Evolutionary conservation across 2,113 vertebrate genomes (phyloP), one percentile per base, ranked within the genome.

Genomic region (Poeciliopsis prolifica): DNA sequence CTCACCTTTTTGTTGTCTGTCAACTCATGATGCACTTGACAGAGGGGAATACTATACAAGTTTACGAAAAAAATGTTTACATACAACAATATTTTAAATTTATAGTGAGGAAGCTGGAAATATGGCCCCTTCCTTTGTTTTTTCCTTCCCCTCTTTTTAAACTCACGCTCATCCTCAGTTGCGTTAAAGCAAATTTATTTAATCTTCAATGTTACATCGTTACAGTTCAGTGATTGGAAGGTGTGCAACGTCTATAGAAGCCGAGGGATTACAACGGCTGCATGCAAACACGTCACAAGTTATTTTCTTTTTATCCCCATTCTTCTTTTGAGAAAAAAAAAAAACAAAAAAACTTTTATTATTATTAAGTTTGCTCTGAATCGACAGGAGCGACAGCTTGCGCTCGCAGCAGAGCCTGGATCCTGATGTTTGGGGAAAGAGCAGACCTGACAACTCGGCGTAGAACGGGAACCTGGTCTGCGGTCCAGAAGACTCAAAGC

Each of bases 241-340:
- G 94, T 95, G 95, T 95, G 95, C 95, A 96, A 96, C 93, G 95
- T 94, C 95, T 94, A 95, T 95, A 97, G 90, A 92, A 94, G 96
- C 95, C 95, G 87, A 95, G 96, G 89, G 95, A 95, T 94, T 93
- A 95, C 92, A 95, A 95, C 95, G 95, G 96, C 96, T 94, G 96
- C 98, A 99, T 99, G 97, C 98, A 98, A 97, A 97, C 95, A 97
- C 94, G 93, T 97, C 96, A 98, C 96, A 95, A 95, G 85, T 94
- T 92, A 58, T 88, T 82, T 88, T 87, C 1, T 62, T 74, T 42
- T 77, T 85, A 28, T 77, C 83, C 71, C 74, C 78, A 67, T 71
- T 79, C 44, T 61, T 77, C 73, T 67, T 70, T 69, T 68, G 9
- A 54, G 22, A 58, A 58, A 54, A 10, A 37, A 37, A 37, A 3